Evolutionary conservation across 2,888 invertebrate genomes (phyloP), one percentile per base, ranked within the genome.

Genomic region (Drosophila niveifrons): DNA sequence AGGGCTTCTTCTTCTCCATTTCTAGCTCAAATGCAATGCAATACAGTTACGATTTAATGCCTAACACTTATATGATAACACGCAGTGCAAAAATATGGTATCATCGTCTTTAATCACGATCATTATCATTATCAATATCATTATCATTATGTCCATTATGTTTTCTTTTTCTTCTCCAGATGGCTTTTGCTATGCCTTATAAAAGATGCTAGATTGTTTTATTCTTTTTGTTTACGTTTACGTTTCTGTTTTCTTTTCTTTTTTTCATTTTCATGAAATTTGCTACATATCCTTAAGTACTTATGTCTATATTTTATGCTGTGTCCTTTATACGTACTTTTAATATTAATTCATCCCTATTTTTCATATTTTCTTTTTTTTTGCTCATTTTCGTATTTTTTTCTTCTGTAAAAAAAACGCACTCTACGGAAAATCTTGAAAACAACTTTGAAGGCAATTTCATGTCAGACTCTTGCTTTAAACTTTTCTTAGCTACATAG

Each of bases 391-490:
- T 70, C 59, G 46, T 36, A 23, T 51, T 31, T 55, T 52, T 55
- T 29, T 64, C 36, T 66, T 46, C 28, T 36, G 57, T 56, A 56
- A 70, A 75, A 82, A 72, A 71, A 70, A 51, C 18, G 44, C 18
- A 46, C 43, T 57, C 73, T 80, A 76, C 66, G 68, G 75, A 85
- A 83, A 72, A 82, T 82, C 72, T 62, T 66, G 66, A 90, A 90
- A 90, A 90, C 82, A 84, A 89, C 59, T 87, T 87, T 90, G 82
- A 91, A 91, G 90, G 90, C 91, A 90, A 90, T 91, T 91, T 84
- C 81, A 91, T 90, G 85, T 91, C 90, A 91, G 90, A 91, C 90
- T 90, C 85, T 91, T 90, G 86, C 91, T 88, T 90, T 75, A 62
- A 74, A 75, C 75, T 67, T 70, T 51, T 65, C 52, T 70, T 70